Evolutionary conservation across 2,797 vertebrate species (phyloP).

Genomic region (Spondyliosoma cantharus): DNA sequence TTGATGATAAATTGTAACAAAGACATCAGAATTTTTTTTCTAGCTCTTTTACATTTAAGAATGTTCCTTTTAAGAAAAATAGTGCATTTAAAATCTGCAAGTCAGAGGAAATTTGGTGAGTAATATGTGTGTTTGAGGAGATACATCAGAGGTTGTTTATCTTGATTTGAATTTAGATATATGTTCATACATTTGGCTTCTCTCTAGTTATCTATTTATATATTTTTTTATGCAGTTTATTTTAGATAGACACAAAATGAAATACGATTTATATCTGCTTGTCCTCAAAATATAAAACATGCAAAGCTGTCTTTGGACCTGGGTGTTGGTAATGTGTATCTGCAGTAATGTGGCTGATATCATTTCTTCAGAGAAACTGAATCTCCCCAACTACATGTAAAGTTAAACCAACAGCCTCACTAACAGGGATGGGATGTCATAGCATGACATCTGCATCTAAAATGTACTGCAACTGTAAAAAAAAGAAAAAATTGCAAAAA

Average conservation of each 20-base stretch:
- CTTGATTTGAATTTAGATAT: background rate
- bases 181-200: background rate
- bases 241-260: background rate
- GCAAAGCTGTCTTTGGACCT: conserved; percentile 25
- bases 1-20: conserved; percentile 7
- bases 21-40: background rate
- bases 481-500: background rate
- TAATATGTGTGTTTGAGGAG: background rate
- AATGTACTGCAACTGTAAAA: background rate
- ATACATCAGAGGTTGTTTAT: background rate
- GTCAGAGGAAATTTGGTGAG: background rate
- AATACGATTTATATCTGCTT: background rate
- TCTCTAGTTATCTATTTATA: background rate
- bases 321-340: conserved; percentile 22
- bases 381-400: conserved; percentile 25
- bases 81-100: background rate
- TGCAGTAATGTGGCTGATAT: conserved; percentile 26
- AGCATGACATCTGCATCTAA: conserved; percentile 6
- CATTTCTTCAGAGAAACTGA: conserved; percentile 26
- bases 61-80: background rate
- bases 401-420: conserved; percentile 30
- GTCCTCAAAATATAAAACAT: conserved; percentile 28
- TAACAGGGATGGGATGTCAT: conserved; percentile 31
- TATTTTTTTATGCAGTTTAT: background rate
- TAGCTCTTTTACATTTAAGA: background rate